Base-by-base conservation (phyloP, 2,113 vertebrate species). In the Upupa epops region DNA sequence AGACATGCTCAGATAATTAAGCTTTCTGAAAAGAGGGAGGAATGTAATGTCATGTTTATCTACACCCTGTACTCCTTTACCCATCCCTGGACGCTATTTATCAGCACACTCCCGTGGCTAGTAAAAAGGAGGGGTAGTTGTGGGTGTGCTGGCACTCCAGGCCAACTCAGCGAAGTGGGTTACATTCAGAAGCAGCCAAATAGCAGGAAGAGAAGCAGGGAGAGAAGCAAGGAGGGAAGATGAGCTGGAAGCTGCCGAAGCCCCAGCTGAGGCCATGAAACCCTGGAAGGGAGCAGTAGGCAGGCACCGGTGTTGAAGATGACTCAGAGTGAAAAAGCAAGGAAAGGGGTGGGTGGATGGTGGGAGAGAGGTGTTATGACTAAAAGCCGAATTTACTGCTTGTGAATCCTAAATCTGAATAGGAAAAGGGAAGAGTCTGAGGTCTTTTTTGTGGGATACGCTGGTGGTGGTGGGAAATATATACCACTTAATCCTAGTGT, bases 331-430 rank as follows among this genome's bases (percentile, higher is more conserved):
- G 89, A 94, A 94, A 95, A 92, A 65, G 91, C 92, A 94, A 80
- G 85, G 87, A 94, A 90, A 93, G 87, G 45, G 81, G 92, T 95
- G 89, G 92, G 91, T 89, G 95, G 87, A 37, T 83, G 68, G 92
- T 90, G 89, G 91, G 94, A 88, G 92, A 89, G 89, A 96, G 84
- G 94, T 96, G 94, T 94, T 96, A 93, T 95, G 94, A 95, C 94
- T 93, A 95, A 94, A 96, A 92, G 31, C 85, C 10, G 54, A 92
- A 92, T 94, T 95, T 95, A 94, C 75, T 81, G 94, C 89, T 56
- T 89, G 68, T n/a, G 79, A 95, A 95, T 94, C 75, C 92, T 93
- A 93, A 96, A 92, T 86, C 75, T 72, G 92, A 93, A 91, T 37
- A 94, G 82, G 73, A 93, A 92, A 40, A 95, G 59, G 46, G 87